These are phyloP conservation scores for Porphyrio hochstetteri DNA, from an alignment of 2,113 vertebrate species.

Conservation along the genomic window DNA sequence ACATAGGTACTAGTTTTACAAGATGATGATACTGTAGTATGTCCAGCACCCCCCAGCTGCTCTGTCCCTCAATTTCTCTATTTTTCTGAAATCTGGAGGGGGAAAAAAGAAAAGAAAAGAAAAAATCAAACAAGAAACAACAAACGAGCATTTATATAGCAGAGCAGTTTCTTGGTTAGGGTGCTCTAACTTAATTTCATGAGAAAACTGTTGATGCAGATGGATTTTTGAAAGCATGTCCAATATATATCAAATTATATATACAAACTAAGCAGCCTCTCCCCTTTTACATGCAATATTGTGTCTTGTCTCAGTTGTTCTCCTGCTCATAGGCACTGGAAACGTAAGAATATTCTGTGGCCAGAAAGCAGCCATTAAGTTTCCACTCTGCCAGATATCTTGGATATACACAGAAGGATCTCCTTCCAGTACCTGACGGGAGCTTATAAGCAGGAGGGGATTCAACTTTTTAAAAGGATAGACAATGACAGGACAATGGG, in stretches of 20 bases:
- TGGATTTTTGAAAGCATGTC: background rate
- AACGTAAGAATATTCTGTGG: background rate
- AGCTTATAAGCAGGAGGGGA: too few species aligned
- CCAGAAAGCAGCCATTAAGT: background rate
- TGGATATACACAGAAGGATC: background rate
- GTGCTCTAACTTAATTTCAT: background rate
- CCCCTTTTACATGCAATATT: background rate
- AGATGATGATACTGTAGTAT: background rate
- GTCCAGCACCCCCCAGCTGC: background rate
- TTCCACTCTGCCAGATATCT: background rate
- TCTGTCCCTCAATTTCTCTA: background rate
- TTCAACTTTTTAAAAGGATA: too few species aligned
- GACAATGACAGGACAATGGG: too few species aligned
- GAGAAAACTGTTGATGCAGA: background rate
- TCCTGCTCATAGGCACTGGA: background rate
- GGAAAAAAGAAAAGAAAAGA: background rate
- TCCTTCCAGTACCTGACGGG: too few species aligned
- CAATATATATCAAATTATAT: background rate
- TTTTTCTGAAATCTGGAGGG: background rate
- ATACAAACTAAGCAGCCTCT: background rate
- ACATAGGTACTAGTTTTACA: background rate
- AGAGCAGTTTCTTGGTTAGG: background rate
- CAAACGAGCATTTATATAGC: background rate
- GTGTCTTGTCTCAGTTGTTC: background rate
- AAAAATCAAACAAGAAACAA: background rate